A percentile compares a stretch with the other conserved stretches of the same genome.
Evolutionary conservation across 2,113 vertebrate species (phyloP).

Genomic region (Aptenodytes forsteri): DNA sequence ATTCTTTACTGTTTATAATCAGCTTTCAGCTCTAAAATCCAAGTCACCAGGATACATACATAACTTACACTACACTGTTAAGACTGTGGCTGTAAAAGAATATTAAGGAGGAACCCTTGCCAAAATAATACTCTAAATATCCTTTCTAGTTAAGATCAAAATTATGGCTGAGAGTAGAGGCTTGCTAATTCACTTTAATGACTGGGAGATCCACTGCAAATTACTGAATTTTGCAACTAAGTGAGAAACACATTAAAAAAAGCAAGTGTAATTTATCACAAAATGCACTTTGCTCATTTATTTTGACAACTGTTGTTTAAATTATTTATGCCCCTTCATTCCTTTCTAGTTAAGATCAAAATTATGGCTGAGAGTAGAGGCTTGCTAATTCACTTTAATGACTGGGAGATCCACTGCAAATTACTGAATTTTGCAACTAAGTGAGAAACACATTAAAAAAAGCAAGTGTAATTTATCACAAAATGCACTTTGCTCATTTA

Average conservation of each 20-base stretch:
- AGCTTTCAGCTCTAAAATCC: slow-evolving; percentile 19
- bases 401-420: slow-evolving; percentile 46
- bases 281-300: slow-evolving; percentile 63
- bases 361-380: slow-evolving; percentile 34
- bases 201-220: slow-evolving; percentile 46
- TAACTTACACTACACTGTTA: slow-evolving; percentile 2
- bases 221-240: slow-evolving; percentile 54
- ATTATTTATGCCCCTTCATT: slow-evolving; percentile 64
- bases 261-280: slow-evolving; percentile 59
- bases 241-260: slow-evolving; percentile 58
- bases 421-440: slow-evolving; percentile 54
- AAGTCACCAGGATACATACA: neutral
- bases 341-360: slow-evolving; percentile 52
- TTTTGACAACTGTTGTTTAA: slow-evolving; percentile 67
- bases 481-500: slow-evolving; percentile 63
- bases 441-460: slow-evolving; percentile 58
- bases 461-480: slow-evolving; percentile 59
- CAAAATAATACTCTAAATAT: slow-evolving; percentile 35
- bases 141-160: slow-evolving; percentile 52
- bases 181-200: slow-evolving; percentile 61
- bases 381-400: slow-evolving; percentile 61
- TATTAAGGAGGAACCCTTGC: slow-evolving; percentile 3
- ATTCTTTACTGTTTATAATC: slow-evolving; percentile 11
- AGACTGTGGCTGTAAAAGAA: neutral
- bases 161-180: slow-evolving; percentile 34